These are phyloP conservation scores for Teleopsis dalmanni DNA, from an alignment of 1,140 invertebrate genomes.

Conservation along the genomic window DNA sequence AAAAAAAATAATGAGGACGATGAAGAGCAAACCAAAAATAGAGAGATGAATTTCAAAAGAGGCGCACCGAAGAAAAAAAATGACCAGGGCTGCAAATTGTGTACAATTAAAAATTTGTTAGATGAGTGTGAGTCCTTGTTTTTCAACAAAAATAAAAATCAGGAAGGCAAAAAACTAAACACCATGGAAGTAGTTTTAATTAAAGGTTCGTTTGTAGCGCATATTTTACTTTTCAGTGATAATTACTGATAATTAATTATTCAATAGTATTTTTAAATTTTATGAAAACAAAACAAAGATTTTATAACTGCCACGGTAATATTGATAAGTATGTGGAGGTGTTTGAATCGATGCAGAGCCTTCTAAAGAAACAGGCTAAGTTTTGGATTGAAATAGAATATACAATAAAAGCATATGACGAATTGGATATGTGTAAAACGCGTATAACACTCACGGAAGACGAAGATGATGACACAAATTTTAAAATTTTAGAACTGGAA, in stretches of 20 bases:
- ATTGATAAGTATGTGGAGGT: conserved; percentile 49
- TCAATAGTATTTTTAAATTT: conserved; percentile 24
- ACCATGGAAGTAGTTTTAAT: conserved; percentile 29
- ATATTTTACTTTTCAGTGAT: not conserved
- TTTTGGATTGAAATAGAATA: conserved; percentile 42
- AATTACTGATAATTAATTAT: not conserved
- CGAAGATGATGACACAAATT: conserved; percentile 30
- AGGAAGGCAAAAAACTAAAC: conserved; percentile 47
- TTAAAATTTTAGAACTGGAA: conserved; percentile 23
- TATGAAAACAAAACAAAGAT: conserved; percentile 15
- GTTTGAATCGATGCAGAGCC: conserved; percentile 56
- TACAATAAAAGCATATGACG: conserved; percentile 53
- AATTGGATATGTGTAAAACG: conserved; percentile 67
- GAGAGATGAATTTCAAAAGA: not conserved
- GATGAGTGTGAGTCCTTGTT: conserved; percentile 52
- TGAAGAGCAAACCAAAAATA: not conserved
- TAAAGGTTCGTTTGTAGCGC: conserved; percentile 18
- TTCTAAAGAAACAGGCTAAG: conserved; percentile 52
- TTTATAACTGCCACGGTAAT: conserved; percentile 11
- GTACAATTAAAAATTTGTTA: conserved; percentile 47
- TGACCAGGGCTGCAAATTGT: conserved; percentile 33
- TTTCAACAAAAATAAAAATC: conserved; percentile 39
- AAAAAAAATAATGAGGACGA: conserved; percentile 6
- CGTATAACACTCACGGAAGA: conserved; percentile 46
- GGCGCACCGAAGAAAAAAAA: conserved; percentile 3